Base-by-base conservation (phyloP, 2,888 invertebrate genomes). In the Epinotia demarniana region DNA sequence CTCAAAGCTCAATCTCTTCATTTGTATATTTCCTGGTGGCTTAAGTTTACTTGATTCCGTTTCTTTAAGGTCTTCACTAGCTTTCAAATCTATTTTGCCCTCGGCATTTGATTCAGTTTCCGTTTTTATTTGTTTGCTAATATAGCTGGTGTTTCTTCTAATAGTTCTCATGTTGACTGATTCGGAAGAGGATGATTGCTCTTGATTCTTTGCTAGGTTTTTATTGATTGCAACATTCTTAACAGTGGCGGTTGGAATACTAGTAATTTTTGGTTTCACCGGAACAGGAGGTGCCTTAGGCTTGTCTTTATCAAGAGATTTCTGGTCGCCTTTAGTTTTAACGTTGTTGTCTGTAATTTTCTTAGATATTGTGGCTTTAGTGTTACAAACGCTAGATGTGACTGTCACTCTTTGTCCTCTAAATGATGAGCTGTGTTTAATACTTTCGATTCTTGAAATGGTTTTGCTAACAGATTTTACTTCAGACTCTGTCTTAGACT, bases 231-330 rank as follows among this genome's bases (percentile, higher is more conserved):
- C 55, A 33, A 79, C 72, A 70, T 76, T 82, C 79, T 86, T 84
- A 60, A 84, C 78, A 67, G 80, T 79, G 4, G 86, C 75, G 16
- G 82, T 79, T 9, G 90, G 83, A 73, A 89, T 86, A 78, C 85
- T 89, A 53, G 89, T 81, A 12, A 92, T 83, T 88, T 91, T 93
- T 53, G 96, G 96, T 89, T 96, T 96, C 0, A 90, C 92, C 57
- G 96, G 96, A 77, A 96, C 95, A 0, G 96, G 96, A 3, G 96
- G 96, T 13, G 96, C 96, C 76, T 93, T 94, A 6, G 94, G 87
- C 85, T 95, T 96, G 1, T 82, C 83, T 76, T 77, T 81, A 27
- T 77, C 79, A 67, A 73, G 76, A 73, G 78, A 80, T 76, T 85
- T 88, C 57, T 85, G 80, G 19, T 77, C 66, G 43, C 79, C 79